Conservation (phyloP, 2,888 invertebrate species). For the Lissonota sp. region DNA sequence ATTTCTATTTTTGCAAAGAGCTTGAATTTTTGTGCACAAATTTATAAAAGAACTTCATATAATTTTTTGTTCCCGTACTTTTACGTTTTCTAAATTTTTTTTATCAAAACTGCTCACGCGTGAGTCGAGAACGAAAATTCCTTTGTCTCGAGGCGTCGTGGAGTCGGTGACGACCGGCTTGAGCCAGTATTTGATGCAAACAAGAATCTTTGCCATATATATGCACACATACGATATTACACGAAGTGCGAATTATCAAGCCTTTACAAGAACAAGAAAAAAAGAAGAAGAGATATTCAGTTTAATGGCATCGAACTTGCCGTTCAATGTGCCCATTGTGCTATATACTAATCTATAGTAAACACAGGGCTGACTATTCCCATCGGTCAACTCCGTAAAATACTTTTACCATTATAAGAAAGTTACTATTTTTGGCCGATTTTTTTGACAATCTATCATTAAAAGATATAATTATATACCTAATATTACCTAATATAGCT, state of each 20-base stretch:
- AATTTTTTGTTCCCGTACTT: no score
- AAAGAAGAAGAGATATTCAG: neutral
- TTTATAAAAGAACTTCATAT: no score
- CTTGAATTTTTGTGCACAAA: neutral
- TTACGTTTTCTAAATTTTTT: no score
- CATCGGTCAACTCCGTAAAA: no score
- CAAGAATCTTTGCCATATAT: conserved; percentile 25
- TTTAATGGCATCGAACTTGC: conserved; percentile 22
- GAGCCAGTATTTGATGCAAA: conserved; percentile 28
- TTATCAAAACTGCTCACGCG: neutral
- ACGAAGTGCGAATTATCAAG: conserved; percentile 20
- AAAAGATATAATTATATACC: no score
- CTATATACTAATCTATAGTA: neutral
- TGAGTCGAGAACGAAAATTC: conserved; percentile 33
- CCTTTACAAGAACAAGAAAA: neutral
- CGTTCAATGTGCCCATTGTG: neutral
- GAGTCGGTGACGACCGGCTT: conserved; percentile 15
- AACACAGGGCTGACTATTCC: neutral
- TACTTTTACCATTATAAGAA: no score
- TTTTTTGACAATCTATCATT: no score
- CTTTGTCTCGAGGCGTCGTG: conserved; percentile 34
- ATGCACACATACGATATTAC: neutral
- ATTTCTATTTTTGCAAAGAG: neutral
- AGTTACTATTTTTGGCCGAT: no score
- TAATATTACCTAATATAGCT: no score